Evolutionary conservation across 2,797 vertebrate genomes (phyloP).

Genomic region (Knipowitschia caucasica): DNA sequence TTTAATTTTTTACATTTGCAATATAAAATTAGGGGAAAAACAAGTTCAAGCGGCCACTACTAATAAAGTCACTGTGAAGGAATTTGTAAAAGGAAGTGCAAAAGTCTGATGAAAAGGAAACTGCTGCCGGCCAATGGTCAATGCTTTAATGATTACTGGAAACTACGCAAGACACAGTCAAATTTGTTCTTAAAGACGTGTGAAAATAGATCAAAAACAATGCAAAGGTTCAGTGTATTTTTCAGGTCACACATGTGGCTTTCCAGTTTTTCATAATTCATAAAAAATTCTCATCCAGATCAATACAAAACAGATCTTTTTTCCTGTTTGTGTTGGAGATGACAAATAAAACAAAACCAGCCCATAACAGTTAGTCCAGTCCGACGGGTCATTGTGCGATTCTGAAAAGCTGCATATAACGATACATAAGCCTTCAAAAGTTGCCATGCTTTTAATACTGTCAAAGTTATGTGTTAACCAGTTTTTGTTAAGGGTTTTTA

Average conservation of each 20-base stretch:
- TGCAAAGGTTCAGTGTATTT: conserved; percentile 25
- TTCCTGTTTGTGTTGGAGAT: background rate
- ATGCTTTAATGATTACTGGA: conserved; percentile 58
- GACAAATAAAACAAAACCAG: background rate
- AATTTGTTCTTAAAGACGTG: conserved; percentile 10
- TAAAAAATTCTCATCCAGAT: background rate
- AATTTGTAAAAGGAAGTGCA: conserved; percentile 52
- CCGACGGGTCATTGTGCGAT: no score
- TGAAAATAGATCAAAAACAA: conserved; percentile 17
- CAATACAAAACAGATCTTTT: background rate
- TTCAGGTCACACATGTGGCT: background rate
- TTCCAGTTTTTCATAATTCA: background rate
- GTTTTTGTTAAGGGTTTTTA: no score
- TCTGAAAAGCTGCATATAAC: no score
- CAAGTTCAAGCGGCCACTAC: conserved; percentile 38
- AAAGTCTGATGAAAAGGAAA: conserved; percentile 37
- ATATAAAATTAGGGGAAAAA: conserved; percentile 20
- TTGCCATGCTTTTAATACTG: no score
- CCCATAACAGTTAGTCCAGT: background rate
- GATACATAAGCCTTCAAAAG: no score
- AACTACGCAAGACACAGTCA: conserved; percentile 24
- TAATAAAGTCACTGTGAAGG: conserved; percentile 42
- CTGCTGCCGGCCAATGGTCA: conserved; percentile 2
- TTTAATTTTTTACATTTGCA: conserved; percentile 15
- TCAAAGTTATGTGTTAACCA: no score